phyloP scores from a whole-genome alignment of 2,113 vertebrate species.

The Dasyprocta punctata region DNA sequence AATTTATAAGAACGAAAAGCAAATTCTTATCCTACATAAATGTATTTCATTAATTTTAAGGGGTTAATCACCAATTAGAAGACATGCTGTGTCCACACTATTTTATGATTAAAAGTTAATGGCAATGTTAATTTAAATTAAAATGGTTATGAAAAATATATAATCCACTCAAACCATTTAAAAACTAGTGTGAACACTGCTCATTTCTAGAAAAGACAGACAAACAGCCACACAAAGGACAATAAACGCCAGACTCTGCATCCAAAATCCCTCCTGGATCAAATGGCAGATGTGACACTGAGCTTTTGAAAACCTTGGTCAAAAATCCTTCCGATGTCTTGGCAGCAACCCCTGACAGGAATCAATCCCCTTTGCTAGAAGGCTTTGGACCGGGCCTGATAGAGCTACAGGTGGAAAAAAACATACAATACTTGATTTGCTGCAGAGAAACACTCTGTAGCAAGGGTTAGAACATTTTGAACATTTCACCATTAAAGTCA shows the following conservation, averaged over 20 bases:
- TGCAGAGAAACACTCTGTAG: constrained; percentile 89
- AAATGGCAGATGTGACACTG: constrained; percentile 99
- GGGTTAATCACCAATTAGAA: constrained; percentile 90
- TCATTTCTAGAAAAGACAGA: constrained; percentile 84
- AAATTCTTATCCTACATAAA: constrained; percentile 79
- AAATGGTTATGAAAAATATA: constrained; percentile 82
- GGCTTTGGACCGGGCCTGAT: constrained; percentile 89
- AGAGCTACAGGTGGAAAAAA: constrained; percentile 85
- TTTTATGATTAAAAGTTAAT: constrained; percentile 86
- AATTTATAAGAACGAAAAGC: constrained; percentile 71
- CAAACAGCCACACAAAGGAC: constrained; percentile 83
- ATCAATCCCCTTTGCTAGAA: constrained; percentile 90
- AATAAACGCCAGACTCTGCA: constrained; percentile 87
- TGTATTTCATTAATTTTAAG: constrained; percentile 84
- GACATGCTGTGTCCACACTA: constrained; percentile 91
- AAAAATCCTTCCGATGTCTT: constrained; percentile 99
- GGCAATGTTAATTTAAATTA: constrained; percentile 81
- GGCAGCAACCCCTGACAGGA: constrained; percentile 93
- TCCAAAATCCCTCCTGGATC: constrained; percentile 89
- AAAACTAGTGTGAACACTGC: constrained; percentile 92
- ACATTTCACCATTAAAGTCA: constrained; percentile 77
- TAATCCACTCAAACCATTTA: constrained; percentile 85
- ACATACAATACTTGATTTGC: constrained; percentile 85
- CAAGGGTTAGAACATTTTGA: constrained; percentile 91
- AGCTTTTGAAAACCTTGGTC: constrained; percentile 99